phyloP scores from a whole-genome alignment of 2,888 invertebrate species.

The Drosophila merina region DNA sequence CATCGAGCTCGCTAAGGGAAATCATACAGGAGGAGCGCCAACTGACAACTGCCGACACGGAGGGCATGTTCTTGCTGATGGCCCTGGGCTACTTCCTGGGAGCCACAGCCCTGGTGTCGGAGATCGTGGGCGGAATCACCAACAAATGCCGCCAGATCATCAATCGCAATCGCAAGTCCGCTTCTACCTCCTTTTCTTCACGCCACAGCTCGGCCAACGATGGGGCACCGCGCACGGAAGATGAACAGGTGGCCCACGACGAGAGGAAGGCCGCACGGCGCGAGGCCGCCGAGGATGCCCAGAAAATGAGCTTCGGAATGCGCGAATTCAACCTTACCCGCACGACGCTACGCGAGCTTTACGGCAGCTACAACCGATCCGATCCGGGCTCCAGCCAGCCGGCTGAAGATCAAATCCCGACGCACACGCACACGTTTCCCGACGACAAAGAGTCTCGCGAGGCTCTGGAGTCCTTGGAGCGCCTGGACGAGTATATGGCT shows the following conservation, averaged over 20 bases:
- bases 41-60: slow-evolving; percentile 91
- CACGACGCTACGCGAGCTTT: slow-evolving; percentile 80
- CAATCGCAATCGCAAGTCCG: slow-evolving; percentile 70
- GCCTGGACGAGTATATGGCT: slow-evolving; percentile 63
- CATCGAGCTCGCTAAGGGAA: slow-evolving; percentile 83
- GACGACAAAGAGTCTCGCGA: slow-evolving; percentile 27
- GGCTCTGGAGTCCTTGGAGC: slow-evolving; percentile 42
- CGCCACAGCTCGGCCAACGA: slow-evolving; percentile 55
- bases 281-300: slow-evolving; percentile 56
- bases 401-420: not conserved
- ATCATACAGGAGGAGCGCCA: slow-evolving; percentile 88
- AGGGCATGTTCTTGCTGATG: slow-evolving; percentile 92
- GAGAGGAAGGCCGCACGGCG: slow-evolving; percentile 57
- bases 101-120: slow-evolving; percentile 87
- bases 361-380: slow-evolving; percentile 65
- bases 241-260: slow-evolving; percentile 59
- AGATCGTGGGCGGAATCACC: slow-evolving; percentile 89
- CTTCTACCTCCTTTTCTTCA: slow-evolving; percentile 76
- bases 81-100: slow-evolving; percentile 89
- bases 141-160: slow-evolving; percentile 85
- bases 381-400: slow-evolving; percentile 49
- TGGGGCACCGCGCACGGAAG: slow-evolving; percentile 44
- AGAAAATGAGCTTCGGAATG: slow-evolving; percentile 74
- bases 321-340: slow-evolving; percentile 81
- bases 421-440: not conserved